Conservation (phyloP, 64 coral and sea anemone genomes). For the Trachythela sp. region DNA sequence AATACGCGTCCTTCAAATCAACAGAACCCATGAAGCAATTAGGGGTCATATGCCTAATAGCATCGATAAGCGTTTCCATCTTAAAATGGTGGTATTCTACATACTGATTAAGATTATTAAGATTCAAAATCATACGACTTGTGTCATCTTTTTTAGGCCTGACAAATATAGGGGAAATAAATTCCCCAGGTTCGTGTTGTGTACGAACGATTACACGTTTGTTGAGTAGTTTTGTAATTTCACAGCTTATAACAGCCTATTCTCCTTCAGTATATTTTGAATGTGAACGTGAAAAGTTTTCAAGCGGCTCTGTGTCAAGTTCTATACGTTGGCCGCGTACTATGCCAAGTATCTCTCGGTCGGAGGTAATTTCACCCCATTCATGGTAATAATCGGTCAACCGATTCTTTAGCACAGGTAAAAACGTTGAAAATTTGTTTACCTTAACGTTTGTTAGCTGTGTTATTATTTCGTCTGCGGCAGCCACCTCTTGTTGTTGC, state of each 20-base stretch:
- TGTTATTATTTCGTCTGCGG: neutral
- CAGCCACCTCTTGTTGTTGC: neutral
- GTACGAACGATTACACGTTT: neutral
- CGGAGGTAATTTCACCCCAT: constrained; percentile 17
- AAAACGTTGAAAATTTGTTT: neutral
- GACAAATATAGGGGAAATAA: neutral
- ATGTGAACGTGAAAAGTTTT: neutral
- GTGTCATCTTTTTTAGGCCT: neutral
- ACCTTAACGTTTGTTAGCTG: neutral
- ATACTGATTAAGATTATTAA: neutral
- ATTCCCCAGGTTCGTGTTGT: neutral
- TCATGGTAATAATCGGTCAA: neutral
- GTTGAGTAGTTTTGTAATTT: neutral
- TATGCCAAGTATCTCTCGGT: constrained; percentile 28
- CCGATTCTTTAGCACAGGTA: neutral
- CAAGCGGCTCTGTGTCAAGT: neutral
- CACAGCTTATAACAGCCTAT: neutral
- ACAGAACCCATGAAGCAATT: too few relatives aligned
- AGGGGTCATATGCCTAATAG: too few relatives aligned
- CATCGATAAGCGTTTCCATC: neutral
- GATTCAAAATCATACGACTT: neutral
- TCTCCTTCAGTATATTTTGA: neutral
- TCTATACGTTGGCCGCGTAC: constrained; percentile 15
- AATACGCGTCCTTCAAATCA: too few relatives aligned
- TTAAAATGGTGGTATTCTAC: neutral